Evolutionary conservation across 2,888 invertebrate genomes (phyloP), one percentile per base, ranked within the genome.

Genomic region (Chloroclysta siterata): DNA sequence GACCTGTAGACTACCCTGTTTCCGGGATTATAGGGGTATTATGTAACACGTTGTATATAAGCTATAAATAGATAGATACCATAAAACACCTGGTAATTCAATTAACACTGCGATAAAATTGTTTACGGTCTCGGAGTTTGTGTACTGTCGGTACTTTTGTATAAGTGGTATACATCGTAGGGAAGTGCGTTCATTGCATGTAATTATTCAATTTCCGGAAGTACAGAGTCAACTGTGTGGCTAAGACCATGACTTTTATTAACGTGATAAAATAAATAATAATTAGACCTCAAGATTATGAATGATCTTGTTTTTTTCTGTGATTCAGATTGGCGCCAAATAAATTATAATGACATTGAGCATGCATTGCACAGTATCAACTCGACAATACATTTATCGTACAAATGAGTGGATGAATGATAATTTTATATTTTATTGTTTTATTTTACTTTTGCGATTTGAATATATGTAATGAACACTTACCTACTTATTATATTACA

Each of bases 171-270:
- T 53, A 53, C 44, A 29, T 44, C 0, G 29, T 29, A 42, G 29
- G 29, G 42, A 42, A 28, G 5, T 29, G 33, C 42, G 7, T 42
- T 36, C 15, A 50, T 29, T 29, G 33, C 14, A 6, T 36, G 22
- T 39, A 28, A 3, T 10, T 33, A 47, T 36, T 36, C 15, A 11
- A 36, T 47, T 55, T 47, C 55, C 55, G 55, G 55, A 55, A 47
- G 46, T 54, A 39, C 22, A 44, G 22, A 13, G 7, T 36, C 36
- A 47, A 33, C 46, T 15, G n/a, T 36, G 36, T 36, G 36, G n/a
- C 17, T 55, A 36, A 15, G 36, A 36, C 11, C 15, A 14, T 50
- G 15, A 15, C 13, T 51, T 51, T 7, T 50, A 50, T 51, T 4
- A 11, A 50, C n/a, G 46, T 29, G 7, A 48, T 29, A n/a, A 48